phyloP scores from a whole-genome alignment of 2,113 vertebrate genomes.

The Pituophis catenifer region DNA sequence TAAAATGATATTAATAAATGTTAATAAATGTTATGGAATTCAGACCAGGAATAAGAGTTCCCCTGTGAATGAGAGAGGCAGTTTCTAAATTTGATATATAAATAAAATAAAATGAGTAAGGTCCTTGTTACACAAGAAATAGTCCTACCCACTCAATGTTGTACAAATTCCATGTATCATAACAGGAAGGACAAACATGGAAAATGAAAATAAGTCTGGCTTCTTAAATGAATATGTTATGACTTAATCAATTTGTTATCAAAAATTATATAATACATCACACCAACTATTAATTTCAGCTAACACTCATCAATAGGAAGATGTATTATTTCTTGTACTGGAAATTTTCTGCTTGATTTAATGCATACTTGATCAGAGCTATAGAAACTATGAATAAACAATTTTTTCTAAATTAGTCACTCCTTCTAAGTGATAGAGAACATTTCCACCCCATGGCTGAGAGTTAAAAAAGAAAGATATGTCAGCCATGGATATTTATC shows the following conservation, averaged over 20 bases:
- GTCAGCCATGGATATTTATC: background rate
- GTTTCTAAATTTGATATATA: background rate
- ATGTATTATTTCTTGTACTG: background rate
- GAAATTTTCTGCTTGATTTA: background rate
- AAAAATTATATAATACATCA: background rate
- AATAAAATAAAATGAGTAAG: constrained; percentile 28
- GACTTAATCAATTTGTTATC: background rate
- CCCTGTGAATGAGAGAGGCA: background rate
- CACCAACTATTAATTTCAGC: background rate
- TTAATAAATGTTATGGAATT: constrained; percentile 32
- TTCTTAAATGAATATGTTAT: background rate
- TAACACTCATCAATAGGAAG: background rate
- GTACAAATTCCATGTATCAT: constrained; percentile 21
- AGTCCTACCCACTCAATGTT: constrained; percentile 21
- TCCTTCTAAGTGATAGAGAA: background rate
- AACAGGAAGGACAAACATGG: constrained; percentile 9
- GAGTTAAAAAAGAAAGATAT: background rate
- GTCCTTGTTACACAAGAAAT: constrained; percentile 10
- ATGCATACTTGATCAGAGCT: constrained; percentile 9
- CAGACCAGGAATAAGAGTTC: background rate
- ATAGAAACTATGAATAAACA: constrained; percentile 8
- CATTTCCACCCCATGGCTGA: background rate
- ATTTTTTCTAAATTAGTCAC: background rate
- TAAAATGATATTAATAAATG: constrained; percentile 1
- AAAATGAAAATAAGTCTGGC: constrained; percentile 13